phyloP scores from a whole-genome alignment of 2,113 vertebrate species.

The Catharus fuscescens region DNA sequence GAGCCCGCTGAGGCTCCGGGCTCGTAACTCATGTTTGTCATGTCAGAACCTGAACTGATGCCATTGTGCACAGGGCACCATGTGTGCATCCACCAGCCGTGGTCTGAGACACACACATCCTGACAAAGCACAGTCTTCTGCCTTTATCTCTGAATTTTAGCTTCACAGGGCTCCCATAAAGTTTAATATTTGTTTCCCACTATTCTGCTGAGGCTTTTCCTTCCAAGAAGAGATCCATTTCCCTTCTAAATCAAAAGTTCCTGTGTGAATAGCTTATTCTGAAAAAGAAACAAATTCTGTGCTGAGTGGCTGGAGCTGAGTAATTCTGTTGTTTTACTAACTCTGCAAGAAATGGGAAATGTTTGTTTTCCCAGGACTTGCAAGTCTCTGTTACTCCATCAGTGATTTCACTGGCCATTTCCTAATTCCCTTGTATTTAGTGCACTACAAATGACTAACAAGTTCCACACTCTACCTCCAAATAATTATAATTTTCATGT shows the following conservation, averaged over 20 bases:
- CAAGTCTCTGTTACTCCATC: not conserved
- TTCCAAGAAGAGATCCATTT: not conserved
- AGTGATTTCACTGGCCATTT: not conserved
- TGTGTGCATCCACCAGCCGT: fast-evolving
- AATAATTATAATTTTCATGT: not conserved
- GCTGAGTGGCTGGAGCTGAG: not conserved
- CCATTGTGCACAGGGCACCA: not conserved
- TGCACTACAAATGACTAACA: not conserved
- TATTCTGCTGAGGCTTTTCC: not conserved
- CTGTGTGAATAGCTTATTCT: not conserved
- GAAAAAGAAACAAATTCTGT: not conserved
- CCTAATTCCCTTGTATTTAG: not conserved
- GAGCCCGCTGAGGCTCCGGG: not conserved
- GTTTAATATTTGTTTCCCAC: not conserved
- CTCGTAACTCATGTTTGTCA: slow-evolving; percentile 59
- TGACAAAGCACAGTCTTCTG: not conserved
- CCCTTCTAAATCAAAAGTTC: not conserved
- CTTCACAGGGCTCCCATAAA: not conserved
- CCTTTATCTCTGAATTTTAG: not conserved
- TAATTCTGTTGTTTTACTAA: not conserved
- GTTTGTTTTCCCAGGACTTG: slow-evolving; percentile 4
- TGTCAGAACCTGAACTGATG: not conserved
- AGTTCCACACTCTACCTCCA: not conserved
- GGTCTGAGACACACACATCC: not conserved
- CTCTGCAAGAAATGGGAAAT: not conserved